Evolutionary conservation across 2,113 vertebrate genomes (phyloP).

Genomic region (Cyprinodon brontotheroides): DNA sequence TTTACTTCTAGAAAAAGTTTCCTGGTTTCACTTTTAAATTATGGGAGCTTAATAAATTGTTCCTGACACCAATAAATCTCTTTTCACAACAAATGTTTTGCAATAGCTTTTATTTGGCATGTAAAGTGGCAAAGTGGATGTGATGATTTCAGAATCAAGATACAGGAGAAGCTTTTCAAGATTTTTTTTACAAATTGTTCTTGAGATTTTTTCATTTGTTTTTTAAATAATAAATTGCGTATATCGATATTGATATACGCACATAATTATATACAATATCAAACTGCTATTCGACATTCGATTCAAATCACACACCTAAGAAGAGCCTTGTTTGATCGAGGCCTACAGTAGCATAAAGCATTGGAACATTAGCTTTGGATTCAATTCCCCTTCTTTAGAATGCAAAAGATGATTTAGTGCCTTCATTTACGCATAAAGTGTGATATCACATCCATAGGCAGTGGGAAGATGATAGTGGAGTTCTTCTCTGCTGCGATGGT

Average conservation of each 20-base stretch:
- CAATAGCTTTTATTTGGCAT: too few relatives aligned
- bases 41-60: not conserved
- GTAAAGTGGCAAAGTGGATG: not conserved
- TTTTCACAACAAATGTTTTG: not conserved
- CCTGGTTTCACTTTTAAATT: not conserved
- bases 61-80: not conserved
- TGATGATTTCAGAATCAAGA: not conserved
- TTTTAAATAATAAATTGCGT: not conserved
- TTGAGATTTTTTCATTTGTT: too few relatives aligned
- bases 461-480: constrained; percentile 90
- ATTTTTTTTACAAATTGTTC: not conserved
- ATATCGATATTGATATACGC: not conserved
- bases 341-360: not conserved
- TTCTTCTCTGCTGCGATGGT: constrained; percentile 89
- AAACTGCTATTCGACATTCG: not conserved
- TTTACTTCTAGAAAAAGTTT: not conserved
- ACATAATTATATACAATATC: not conserved
- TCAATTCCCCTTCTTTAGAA: not conserved
- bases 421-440: constrained; percentile 76
- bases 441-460: constrained; percentile 85
- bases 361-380: not conserved
- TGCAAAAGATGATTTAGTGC: not conserved
- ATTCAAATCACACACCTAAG: not conserved
- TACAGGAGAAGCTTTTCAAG: not conserved
- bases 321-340: not conserved